These are phyloP conservation scores for Aphis craccivora DNA, from an alignment of 1,140 invertebrate genomes.

Conservation along the genomic window DNA sequence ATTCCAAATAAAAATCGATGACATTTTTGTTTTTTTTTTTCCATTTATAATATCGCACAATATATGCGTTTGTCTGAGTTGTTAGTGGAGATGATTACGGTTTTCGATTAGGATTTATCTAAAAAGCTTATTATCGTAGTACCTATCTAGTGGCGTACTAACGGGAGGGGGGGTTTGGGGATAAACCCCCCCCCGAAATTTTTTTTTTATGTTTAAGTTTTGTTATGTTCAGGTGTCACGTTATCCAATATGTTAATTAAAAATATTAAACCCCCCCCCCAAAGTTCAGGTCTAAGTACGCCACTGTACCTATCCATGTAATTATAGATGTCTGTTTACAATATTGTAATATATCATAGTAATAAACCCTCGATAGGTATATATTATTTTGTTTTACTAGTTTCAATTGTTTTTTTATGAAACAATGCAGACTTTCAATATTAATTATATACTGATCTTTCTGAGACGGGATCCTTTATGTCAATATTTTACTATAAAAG, in stretches of 20 bases:
- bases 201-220: no score
- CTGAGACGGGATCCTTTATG: not conserved
- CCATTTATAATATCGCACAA: not conserved
- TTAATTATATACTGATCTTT: not conserved
- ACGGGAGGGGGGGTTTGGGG: no score
- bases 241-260: no score
- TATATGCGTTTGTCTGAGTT: not conserved
- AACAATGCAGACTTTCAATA: not conserved
- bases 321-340: not conserved
- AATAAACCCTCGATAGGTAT: not conserved
- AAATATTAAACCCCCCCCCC: no score
- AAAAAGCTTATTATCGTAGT: not conserved
- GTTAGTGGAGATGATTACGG: not conserved
- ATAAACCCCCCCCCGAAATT: no score
- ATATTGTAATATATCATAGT: not conserved
- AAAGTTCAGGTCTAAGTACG: no score
- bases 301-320: not conserved
- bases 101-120: not conserved
- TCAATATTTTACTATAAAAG: not conserved
- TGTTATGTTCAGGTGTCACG: no score
- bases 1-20: not conserved
- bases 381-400: not conserved
- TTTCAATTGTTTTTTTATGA: not conserved
- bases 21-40: not conserved
- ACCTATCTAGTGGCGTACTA: no score